Evolutionary conservation across 23 tunicate species (phyloP).

Genomic region (Pegea sp.): DNA sequence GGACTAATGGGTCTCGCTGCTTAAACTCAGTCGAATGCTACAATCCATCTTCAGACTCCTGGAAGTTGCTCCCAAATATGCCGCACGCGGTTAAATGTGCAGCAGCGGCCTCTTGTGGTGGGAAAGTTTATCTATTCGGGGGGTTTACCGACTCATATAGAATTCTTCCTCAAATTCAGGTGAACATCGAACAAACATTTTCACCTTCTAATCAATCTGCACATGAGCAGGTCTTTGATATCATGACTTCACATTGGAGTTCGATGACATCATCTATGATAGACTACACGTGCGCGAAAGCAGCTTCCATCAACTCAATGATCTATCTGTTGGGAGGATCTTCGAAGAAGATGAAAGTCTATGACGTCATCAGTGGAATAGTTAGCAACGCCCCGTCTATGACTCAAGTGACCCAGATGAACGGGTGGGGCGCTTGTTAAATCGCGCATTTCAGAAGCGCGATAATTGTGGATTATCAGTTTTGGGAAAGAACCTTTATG

Average conservation of each 20-base stretch:
- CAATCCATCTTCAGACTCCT: constrained; percentile 3
- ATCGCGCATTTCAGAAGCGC: constrained; percentile 53
- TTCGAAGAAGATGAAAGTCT: constrained; percentile 47
- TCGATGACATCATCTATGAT: constrained; percentile 13
- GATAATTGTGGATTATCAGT: constrained; percentile 66
- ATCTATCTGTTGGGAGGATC: constrained; percentile 71
- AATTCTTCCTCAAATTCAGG: constrained; percentile 50
- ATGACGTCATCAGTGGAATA: constrained; percentile 24
- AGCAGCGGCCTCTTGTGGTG: constrained; percentile 22
- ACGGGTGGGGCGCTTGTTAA: not conserved
- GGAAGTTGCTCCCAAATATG: constrained; percentile 19
- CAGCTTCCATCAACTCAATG: constrained; percentile 7
- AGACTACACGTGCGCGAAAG: constrained; percentile 83
- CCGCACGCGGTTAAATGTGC: constrained; percentile 70
- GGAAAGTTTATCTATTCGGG: constrained; percentile 47
- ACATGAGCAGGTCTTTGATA: constrained; percentile 21
- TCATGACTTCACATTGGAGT: constrained; percentile 10
- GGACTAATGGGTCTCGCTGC: constrained; percentile 43
- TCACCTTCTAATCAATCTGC: not conserved
- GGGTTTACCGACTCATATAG: constrained; percentile 49
- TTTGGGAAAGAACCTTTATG: constrained; percentile 33
- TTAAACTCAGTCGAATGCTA: constrained; percentile 28
- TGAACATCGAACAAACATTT: too few relatives aligned
- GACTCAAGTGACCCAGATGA: too few relatives aligned
- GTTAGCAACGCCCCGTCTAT: constrained; percentile 14